A percentile compares a stretch with the other conserved stretches of the same genome.
phyloP scores from a whole-genome alignment of 2,113 vertebrate genomes.

The Thunnus thynnus region DNA sequence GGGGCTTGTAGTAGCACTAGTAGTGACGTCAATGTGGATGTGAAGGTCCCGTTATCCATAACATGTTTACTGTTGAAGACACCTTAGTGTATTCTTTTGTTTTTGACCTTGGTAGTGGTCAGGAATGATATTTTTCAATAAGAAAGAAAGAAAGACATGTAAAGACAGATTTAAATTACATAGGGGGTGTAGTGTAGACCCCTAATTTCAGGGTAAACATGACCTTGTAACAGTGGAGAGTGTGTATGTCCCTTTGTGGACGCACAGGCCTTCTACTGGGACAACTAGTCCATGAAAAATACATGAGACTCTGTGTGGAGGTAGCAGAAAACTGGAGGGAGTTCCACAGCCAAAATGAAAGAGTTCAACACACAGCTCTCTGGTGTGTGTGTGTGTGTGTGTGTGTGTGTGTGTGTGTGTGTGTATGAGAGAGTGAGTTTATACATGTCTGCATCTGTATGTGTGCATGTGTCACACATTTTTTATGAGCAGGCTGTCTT shows the following conservation, averaged over 20 bases:
- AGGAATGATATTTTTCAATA: neutral
- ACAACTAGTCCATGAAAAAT: conserved; percentile 66
- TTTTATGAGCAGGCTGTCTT: conserved; percentile 53
- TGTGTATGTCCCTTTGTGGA: neutral
- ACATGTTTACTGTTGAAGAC: neutral
- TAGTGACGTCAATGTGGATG: conserved; percentile 28
- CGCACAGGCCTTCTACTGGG: conserved; percentile 38
- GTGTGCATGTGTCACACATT: conserved; percentile 41
- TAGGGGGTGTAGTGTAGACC: neutral
- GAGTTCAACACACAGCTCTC: conserved; percentile 3
- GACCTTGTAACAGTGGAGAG: conserved; percentile 50
- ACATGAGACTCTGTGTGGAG: conserved; percentile 38
- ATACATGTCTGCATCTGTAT: neutral
- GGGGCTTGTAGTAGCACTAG: conserved; percentile 77
- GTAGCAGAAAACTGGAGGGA: conserved; percentile 33
- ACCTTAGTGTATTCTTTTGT: neutral
- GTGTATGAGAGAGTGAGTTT: neutral
- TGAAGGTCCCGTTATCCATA: neutral
- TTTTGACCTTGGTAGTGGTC: neutral
- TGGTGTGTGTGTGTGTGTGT: neutral
- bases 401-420: conserved; percentile 11
- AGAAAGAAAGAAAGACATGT: neutral
- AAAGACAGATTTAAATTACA: neutral
- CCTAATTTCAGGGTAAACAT: conserved; percentile 17
- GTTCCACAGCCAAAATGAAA: conserved; percentile 43